Evolutionary conservation across 2,113 vertebrate genomes (phyloP).

Genomic region (Sphyrna mokarran): DNA sequence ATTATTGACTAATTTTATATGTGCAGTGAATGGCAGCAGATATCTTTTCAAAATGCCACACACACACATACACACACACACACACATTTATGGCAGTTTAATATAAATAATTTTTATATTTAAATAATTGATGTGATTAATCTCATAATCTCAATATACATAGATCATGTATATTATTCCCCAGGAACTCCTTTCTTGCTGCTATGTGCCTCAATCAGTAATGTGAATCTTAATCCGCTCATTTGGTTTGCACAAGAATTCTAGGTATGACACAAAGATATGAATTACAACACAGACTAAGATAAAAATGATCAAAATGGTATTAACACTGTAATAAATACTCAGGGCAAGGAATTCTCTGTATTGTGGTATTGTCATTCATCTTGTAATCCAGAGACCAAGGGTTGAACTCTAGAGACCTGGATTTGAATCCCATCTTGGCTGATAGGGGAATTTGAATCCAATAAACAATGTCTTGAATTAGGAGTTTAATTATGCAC

Average conservation of each 20-base stretch:
- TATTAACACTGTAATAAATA: background rate
- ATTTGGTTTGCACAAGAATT: background rate
- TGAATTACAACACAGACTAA: background rate
- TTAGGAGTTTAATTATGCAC: too few relatives aligned
- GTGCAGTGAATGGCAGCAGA: background rate
- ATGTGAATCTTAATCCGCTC: background rate
- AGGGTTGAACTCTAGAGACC: too few relatives aligned
- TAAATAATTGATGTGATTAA: background rate
- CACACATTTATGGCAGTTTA: background rate
- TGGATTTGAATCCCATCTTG: too few relatives aligned
- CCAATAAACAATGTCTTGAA: too few relatives aligned
- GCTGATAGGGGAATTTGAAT: too few relatives aligned
- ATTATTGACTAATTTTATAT: background rate
- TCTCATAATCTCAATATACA: background rate
- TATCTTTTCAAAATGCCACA: background rate
- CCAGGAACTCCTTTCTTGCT: background rate
- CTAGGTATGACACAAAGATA: background rate
- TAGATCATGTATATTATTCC: background rate
- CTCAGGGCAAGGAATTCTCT: background rate
- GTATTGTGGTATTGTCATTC: too few relatives aligned
- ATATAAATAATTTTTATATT: background rate
- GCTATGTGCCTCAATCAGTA: background rate
- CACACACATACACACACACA: background rate
- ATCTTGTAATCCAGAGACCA: too few relatives aligned
- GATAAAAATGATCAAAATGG: background rate